These are phyloP conservation scores for Lycaena phlaeas DNA, from an alignment of 2,888 invertebrate species.

Conservation along the genomic window DNA sequence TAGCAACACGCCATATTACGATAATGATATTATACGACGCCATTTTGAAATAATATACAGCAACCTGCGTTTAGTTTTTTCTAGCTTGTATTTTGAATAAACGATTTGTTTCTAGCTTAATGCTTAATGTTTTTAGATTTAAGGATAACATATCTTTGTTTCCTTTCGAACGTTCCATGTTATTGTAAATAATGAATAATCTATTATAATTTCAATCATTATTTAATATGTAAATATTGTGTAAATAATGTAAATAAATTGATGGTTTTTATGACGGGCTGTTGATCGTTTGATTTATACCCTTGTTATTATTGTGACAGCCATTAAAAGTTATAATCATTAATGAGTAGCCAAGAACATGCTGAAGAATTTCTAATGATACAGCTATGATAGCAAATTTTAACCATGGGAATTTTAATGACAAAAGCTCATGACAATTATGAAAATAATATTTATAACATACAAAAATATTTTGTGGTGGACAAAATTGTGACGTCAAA, in stretches of 20 bases:
- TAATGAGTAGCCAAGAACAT: no score
- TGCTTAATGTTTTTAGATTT: background rate
- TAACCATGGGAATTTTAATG: no score
- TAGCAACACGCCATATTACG: background rate
- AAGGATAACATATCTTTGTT: conserved; percentile 10
- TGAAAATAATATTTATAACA: no score
- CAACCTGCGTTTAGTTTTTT: no score
- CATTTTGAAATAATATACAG: no score
- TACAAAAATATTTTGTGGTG: no score
- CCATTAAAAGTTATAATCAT: no score
- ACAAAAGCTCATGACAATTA: no score
- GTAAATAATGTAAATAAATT: conserved; percentile 68
- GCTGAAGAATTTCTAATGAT: no score
- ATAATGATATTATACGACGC: background rate
- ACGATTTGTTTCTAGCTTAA: background rate
- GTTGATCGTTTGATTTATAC: conserved; percentile 36
- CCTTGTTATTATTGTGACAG: background rate
- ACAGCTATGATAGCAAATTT: no score
- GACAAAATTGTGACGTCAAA: no score
- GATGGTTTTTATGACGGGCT: conserved; percentile 69
- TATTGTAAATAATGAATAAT: conserved; percentile 29
- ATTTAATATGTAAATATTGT: conserved; percentile 44
- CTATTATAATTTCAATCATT: conserved; percentile 22
- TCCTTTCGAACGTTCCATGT: conserved; percentile 44
- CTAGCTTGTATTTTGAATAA: no score